Evolutionary conservation across 37 sponge, comb jelly and placozoan genomes (phyloP).

Genomic region (Chondrosia reniformis): DNA sequence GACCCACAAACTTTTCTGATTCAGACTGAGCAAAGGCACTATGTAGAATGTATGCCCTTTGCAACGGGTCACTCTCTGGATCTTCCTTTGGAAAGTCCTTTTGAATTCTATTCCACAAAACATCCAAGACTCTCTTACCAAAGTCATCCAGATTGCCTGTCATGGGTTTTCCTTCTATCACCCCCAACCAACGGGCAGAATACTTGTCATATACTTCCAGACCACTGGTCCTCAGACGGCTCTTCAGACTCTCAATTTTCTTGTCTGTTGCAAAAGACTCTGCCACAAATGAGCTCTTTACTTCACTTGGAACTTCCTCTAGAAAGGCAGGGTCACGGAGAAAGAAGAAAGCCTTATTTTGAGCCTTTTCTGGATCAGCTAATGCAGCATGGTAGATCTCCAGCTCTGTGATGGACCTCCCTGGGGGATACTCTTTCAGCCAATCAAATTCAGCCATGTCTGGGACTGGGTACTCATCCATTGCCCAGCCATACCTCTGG

Average conservation of each 20-base stretch:
- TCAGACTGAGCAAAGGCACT: conserved; percentile 56
- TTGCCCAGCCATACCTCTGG: conserved; percentile 91
- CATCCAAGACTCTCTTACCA: conserved; percentile 83
- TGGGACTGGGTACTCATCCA: conserved; percentile 59
- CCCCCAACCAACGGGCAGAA: conserved; percentile 75
- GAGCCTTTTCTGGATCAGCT: conserved; percentile 45
- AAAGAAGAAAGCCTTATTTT: conserved; percentile 82
- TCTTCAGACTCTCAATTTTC: conserved; percentile 78
- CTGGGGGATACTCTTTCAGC: conserved; percentile 68
- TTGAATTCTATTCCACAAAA: conserved; percentile 89
- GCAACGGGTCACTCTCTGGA: conserved; percentile 30
- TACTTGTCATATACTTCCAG: conserved; percentile 86
- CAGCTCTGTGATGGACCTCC: conserved; percentile 90
- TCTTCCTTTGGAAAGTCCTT: conserved; percentile 73
- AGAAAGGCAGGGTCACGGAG: conserved; percentile 68
- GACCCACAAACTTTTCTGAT: conserved; percentile 56
- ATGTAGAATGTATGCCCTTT: conserved; percentile 42
- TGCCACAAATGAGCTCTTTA: conserved; percentile 25
- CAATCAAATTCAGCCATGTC: conserved; percentile 83
- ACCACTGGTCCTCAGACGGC: conserved; percentile 64
- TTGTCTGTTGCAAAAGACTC: conserved; percentile 36
- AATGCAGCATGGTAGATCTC: conserved; percentile 87
- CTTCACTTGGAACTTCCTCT: conserved; percentile 34
- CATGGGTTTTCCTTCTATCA: conserved; percentile 75
- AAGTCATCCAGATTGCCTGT: conserved; percentile 79